Evolutionary conservation across 1,140 invertebrate genomes (phyloP).

Genomic region (Drosophila paulistorum): DNA sequence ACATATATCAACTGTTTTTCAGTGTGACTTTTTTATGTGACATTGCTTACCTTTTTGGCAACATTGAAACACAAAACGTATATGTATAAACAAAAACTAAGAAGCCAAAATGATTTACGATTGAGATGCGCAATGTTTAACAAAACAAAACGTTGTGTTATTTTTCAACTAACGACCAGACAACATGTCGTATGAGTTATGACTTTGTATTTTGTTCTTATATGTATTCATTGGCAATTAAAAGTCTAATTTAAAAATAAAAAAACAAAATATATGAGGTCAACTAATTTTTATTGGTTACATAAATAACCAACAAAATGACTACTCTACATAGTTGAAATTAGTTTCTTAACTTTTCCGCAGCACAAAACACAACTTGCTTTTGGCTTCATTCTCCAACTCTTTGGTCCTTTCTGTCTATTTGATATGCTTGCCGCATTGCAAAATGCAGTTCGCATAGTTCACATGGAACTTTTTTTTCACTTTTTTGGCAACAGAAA

Average conservation of each 20-base stretch:
- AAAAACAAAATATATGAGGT: too few species aligned
- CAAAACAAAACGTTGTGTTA: slow-evolving; percentile 42
- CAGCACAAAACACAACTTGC: background rate
- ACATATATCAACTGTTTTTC: slow-evolving; percentile 56
- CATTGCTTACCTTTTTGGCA: slow-evolving; percentile 74
- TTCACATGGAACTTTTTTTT: slow-evolving; percentile 62
- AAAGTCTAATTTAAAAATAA: background rate
- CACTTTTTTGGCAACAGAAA: slow-evolving; percentile 15
- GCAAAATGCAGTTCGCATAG: slow-evolving; percentile 71
- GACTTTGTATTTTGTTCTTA: background rate
- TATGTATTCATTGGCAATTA: background rate
- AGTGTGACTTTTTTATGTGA: slow-evolving; percentile 57
- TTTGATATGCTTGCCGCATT: slow-evolving; percentile 56
- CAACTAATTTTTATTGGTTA: background rate
- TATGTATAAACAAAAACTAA: slow-evolving; percentile 18
- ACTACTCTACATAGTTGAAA: background rate
- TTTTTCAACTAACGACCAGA: slow-evolving; percentile 24
- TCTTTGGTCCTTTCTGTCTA: background rate
- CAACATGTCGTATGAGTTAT: slow-evolving; percentile 50
- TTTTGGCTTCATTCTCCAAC: background rate
- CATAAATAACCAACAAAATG: slow-evolving; percentile 3
- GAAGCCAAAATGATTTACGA: slow-evolving; percentile 48
- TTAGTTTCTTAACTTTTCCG: slow-evolving; percentile 6
- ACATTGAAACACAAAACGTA: slow-evolving; percentile 23
- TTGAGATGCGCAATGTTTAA: slow-evolving; percentile 35